A percentile compares a stretch with the other conserved stretches of the same genome.
Evolutionary conservation across 2,888 invertebrate genomes (phyloP).

Genomic region (Pharmacophagus antenor): DNA sequence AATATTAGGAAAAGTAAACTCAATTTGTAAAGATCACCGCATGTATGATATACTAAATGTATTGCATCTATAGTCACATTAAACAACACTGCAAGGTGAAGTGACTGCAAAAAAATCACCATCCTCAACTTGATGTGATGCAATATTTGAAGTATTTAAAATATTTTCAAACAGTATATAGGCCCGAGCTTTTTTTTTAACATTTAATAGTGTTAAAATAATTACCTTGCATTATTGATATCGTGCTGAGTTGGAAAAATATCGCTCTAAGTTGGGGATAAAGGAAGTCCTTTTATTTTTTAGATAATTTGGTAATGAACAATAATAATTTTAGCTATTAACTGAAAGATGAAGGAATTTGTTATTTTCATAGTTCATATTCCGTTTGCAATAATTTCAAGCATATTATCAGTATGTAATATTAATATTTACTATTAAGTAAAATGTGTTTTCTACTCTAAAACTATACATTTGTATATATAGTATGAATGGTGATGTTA

Average conservation of each 20-base stretch:
- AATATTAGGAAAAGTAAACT: too few species aligned
- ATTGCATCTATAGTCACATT: too few species aligned
- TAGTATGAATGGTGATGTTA: neutral
- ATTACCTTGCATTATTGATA: neutral
- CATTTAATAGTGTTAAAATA: neutral
- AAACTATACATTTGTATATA: neutral
- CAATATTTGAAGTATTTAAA: neutral
- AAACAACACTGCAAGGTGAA: too few species aligned
- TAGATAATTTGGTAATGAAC: neutral
- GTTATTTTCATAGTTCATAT: neutral
- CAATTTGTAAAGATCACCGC: too few species aligned
- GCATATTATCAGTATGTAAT: neutral
- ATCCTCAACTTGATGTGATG: too few species aligned
- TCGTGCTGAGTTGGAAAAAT: too few species aligned
- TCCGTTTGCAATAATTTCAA: neutral
- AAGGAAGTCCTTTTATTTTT: neutral
- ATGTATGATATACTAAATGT: too few species aligned
- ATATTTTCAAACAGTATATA: neutral
- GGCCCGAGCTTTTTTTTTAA: neutral
- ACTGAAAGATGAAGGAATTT: neutral
- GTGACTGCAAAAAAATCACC: too few species aligned
- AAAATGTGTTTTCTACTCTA: neutral
- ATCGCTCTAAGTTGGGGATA: too few species aligned
- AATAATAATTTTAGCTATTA: neutral
- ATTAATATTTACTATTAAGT: neutral